These are phyloP conservation scores for Synchiropus splendidus DNA, from an alignment of 2,113 vertebrate species.

Conservation along the genomic window DNA sequence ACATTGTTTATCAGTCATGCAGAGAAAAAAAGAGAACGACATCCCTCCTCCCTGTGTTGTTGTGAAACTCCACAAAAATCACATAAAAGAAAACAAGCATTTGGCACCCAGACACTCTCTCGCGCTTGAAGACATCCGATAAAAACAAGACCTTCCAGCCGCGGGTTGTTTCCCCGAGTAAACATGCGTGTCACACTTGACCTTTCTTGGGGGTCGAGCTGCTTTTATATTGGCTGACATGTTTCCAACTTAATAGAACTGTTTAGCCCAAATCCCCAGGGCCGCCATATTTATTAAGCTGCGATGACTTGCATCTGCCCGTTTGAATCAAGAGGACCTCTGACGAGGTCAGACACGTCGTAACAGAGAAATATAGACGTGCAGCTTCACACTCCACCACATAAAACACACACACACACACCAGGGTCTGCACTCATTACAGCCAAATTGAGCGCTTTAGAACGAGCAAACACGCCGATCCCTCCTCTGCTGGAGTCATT, in stretches of 20 bases:
- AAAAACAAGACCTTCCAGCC: slow-evolving; percentile 70
- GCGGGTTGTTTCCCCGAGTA: slow-evolving; percentile 69
- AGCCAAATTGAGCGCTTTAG: slow-evolving; percentile 24
- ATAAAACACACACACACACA: slow-evolving; percentile 11
- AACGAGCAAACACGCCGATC: too few relatives aligned
- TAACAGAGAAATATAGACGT: slow-evolving; percentile 54
- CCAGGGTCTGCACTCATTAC: slow-evolving; percentile 37
- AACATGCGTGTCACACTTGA: slow-evolving; percentile 78
- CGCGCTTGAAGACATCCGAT: slow-evolving; percentile 60
- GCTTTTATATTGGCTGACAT: slow-evolving; percentile 80
- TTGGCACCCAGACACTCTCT: slow-evolving; percentile 32
- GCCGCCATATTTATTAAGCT: slow-evolving; percentile 73
- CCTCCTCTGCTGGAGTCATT: too few relatives aligned
- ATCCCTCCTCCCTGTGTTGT: slow-evolving; percentile 21
- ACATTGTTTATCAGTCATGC: slow-evolving; percentile 16
- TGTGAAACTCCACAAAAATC: slow-evolving; percentile 25
- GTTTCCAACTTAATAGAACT: slow-evolving; percentile 80
- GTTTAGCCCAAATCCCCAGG: slow-evolving; percentile 69
- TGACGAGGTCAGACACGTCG: slow-evolving; percentile 53
- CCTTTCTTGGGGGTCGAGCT: slow-evolving; percentile 70
- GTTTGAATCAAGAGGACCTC: slow-evolving; percentile 61
- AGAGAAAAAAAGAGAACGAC: slow-evolving; percentile 24
- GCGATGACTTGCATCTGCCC: slow-evolving; percentile 77
- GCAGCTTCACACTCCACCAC: slow-evolving; percentile 8
- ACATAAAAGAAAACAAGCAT: slow-evolving; percentile 39